These are phyloP conservation scores for Troides helena DNA, from an alignment of 2,888 invertebrate genomes.

Conservation along the genomic window DNA sequence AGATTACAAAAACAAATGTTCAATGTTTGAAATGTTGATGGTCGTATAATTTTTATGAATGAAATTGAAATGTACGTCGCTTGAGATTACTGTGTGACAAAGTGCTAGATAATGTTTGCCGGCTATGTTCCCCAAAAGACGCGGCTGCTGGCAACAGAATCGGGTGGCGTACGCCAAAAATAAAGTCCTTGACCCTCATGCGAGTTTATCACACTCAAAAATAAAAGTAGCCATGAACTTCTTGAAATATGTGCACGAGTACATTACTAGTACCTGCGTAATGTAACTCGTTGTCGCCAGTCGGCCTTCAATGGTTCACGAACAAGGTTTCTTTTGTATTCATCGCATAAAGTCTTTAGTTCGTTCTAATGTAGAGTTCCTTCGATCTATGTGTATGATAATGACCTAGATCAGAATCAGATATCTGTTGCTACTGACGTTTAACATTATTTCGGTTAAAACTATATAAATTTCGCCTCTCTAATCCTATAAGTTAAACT, in stretches of 20 bases:
- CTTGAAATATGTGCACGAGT: constrained; percentile 55
- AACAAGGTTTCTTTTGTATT: constrained; percentile 71
- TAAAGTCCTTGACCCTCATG: constrained; percentile 73
- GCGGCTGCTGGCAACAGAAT: constrained; percentile 57
- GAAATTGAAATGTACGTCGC: constrained; percentile 13
- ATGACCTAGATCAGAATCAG: background rate
- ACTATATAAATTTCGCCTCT: background rate
- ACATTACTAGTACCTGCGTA: constrained; percentile 60
- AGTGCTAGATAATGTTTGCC: constrained; percentile 7
- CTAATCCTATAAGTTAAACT: background rate
- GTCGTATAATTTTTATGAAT: constrained; percentile 16
- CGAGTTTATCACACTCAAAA: constrained; percentile 68
- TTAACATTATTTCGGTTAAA: constrained; percentile 8
- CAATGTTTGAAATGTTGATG: constrained; percentile 5
- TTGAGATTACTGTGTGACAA: background rate
- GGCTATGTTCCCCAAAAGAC: constrained; percentile 41
- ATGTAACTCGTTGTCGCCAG: constrained; percentile 60
- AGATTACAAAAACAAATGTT: constrained; percentile 10
- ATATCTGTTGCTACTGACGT: background rate
- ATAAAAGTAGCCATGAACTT: constrained; percentile 76
- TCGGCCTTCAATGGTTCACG: constrained; percentile 75
- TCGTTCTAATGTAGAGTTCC: constrained; percentile 18
- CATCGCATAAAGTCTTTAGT: constrained; percentile 24
- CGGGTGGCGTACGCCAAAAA: constrained; percentile 68
- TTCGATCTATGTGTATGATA: constrained; percentile 17